A percentile compares a stretch with the other conserved stretches of the same genome.
Conservation (phyloP, 2,797 vertebrate species). For the Rhinoraja longicauda region DNA sequence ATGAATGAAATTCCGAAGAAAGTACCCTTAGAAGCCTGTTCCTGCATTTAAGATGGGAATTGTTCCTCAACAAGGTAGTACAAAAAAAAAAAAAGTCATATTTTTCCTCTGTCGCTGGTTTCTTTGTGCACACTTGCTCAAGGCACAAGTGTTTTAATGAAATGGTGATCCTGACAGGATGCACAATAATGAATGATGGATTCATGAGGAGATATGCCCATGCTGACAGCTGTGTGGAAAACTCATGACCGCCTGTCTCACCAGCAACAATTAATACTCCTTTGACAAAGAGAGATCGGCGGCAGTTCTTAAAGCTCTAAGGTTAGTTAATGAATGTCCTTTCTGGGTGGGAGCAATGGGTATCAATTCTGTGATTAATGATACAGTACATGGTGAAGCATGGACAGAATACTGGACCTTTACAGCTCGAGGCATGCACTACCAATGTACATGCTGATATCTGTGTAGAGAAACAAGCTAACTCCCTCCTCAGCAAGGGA, state of each 20-base stretch:
- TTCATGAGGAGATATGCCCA: background rate
- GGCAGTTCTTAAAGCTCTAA: background rate
- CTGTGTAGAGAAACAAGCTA: no score
- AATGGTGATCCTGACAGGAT: background rate
- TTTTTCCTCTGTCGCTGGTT: background rate
- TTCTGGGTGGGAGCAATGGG: background rate
- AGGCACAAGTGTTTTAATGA: constrained; percentile 6
- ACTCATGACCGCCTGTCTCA: background rate
- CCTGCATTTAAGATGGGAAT: background rate
- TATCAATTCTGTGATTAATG: background rate
- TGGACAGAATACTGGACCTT: background rate
- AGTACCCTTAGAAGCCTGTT: background rate
- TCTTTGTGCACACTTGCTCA: background rate
- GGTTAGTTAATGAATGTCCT: background rate
- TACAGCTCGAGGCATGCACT: background rate
- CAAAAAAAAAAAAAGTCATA: background rate
- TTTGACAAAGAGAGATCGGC: background rate
- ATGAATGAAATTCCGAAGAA: background rate
- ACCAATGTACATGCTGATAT: background rate
- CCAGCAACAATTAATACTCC: background rate
- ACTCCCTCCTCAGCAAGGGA: background rate
- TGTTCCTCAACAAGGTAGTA: background rate
- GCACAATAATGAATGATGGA: background rate
- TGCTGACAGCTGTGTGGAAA: background rate
- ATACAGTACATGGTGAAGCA: background rate